Conservation (phyloP, 2,797 vertebrate genomes). For the Parotocinclus haroldoi region DNA sequence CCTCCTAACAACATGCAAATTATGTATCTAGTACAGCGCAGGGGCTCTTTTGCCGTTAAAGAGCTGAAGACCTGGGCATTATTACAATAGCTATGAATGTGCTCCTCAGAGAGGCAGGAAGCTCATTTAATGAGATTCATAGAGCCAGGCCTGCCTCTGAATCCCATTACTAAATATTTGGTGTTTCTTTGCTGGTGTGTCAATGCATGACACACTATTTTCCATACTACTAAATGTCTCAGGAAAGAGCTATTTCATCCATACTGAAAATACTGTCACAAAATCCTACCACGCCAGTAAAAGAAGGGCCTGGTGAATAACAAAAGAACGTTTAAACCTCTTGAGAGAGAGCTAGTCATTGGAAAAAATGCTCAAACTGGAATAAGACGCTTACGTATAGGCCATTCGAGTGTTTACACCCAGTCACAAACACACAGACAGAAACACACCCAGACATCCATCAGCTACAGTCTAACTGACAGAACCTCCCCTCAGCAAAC, state of each 20-base stretch:
- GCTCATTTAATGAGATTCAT: conserved; percentile 59
- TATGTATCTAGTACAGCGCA: conserved; percentile 47
- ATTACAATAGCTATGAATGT: conserved; percentile 54
- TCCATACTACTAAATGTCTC: conserved; percentile 49
- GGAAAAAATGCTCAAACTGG: conserved; percentile 4
- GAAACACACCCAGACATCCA: conserved; percentile 9
- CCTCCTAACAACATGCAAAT: conserved; percentile 49
- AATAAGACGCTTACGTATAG: conserved; percentile 24
- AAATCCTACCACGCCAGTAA: conserved; percentile 28
- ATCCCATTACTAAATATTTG: conserved; percentile 58
- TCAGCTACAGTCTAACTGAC: conserved; percentile 8
- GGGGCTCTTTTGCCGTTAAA: conserved; percentile 47
- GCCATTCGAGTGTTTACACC: conserved; percentile 17
- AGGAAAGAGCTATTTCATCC: conserved; percentile 38
- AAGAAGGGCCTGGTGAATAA: conserved; percentile 22
- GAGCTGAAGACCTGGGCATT: conserved; percentile 54
- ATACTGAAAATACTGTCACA: conserved; percentile 32
- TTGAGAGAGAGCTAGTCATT: conserved; percentile 15
- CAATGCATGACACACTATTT: conserved; percentile 51
- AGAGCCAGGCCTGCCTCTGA: conserved; percentile 50
- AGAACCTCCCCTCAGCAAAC: conserved; percentile 20
- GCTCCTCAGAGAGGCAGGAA: conserved; percentile 47
- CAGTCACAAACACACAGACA: conserved; percentile 20
- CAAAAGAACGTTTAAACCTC: conserved; percentile 15
- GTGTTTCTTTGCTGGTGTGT: conserved; percentile 53